Conservation (phyloP, 2,888 invertebrate species). For the Tuta absoluta region DNA sequence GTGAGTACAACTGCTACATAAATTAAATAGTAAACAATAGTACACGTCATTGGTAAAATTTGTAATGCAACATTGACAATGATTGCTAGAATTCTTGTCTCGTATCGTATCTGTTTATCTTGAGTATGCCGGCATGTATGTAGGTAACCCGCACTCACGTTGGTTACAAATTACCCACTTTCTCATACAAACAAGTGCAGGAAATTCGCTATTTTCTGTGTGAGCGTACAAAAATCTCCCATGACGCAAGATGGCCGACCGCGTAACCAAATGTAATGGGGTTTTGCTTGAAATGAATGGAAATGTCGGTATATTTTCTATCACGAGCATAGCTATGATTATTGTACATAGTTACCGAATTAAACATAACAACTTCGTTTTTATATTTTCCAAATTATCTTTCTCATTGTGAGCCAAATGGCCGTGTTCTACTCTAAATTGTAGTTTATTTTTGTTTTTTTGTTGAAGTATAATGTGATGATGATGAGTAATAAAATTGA, state of each 20-base stretch:
- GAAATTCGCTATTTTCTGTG: conserved; percentile 21
- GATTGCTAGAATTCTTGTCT: conserved; percentile 4
- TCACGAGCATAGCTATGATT: background rate
- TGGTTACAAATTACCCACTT: conserved; percentile 27
- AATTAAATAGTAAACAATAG: too few relatives aligned
- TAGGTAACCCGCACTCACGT: background rate
- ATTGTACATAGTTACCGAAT: background rate
- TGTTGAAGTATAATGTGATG: too few relatives aligned
- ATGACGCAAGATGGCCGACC: conserved; percentile 8
- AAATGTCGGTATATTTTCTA: background rate
- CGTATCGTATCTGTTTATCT: background rate
- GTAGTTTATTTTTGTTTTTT: too few relatives aligned
- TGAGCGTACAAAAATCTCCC: conserved; percentile 13
- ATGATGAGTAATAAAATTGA: too few relatives aligned
- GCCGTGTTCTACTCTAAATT: too few relatives aligned
- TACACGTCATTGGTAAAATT: background rate
- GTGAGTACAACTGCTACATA: too few relatives aligned
- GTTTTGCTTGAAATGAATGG: background rate
- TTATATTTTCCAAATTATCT: background rate
- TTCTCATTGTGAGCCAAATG: too few relatives aligned
- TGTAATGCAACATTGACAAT: background rate
- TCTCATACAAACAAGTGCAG: conserved; percentile 20
- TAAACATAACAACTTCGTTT: background rate
- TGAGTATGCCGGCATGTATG: background rate
- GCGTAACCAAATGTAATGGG: conserved; percentile 3